Base-by-base conservation (phyloP, 1,140 invertebrate genomes). In the Drosophila nigromelanica region DNA sequence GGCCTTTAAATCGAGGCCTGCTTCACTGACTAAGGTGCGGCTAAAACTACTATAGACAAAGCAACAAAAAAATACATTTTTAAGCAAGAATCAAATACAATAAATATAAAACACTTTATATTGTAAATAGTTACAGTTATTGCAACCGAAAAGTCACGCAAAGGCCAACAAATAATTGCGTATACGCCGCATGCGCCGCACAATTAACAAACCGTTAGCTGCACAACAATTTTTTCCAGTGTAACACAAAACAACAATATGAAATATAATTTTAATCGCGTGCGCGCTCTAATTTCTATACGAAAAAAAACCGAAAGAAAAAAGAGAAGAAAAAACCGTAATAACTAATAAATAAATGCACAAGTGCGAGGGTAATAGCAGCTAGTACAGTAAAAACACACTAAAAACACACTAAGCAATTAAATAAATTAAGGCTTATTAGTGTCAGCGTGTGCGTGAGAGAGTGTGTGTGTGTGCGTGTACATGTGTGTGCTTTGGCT, bases 341-440 rank as follows among this genome's bases (percentile, higher is more conserved):
- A 80, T 56, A 58, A 58, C 59, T 63, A 52, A 59, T 40, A 66
- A 58, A 72, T 52, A 72, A 67, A 72, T 66, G 62, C 39, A 45
- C 12, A 72, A 66, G 68, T 37, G 60, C 45, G 42, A 62, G 42
- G 27, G 56, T 5, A 51, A 58, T 5, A 55, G 12, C 51, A 40
- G 18, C 18, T 54, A 4, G 35, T 14, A 37, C 58, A 54, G 33
- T 27, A 39, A 69, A 48, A 75, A 59, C 27, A 51, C 50, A 62
- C 18, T 56, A 72, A 79, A 63, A 73, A 75, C 61, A 74, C 60
- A 59, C 62, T 48, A 8, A 62, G 76, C 89, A 90, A 90, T 90
- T 90, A 90, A 90, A 82, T 90, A 89, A 90, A 90, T 90, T 90
- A 90, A 78, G 79, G 70, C 76, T 86, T 77, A 78, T 78, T 76